Evolutionary conservation across 1,140 invertebrate genomes (phyloP).

Genomic region (Chlorops oryzae): DNA sequence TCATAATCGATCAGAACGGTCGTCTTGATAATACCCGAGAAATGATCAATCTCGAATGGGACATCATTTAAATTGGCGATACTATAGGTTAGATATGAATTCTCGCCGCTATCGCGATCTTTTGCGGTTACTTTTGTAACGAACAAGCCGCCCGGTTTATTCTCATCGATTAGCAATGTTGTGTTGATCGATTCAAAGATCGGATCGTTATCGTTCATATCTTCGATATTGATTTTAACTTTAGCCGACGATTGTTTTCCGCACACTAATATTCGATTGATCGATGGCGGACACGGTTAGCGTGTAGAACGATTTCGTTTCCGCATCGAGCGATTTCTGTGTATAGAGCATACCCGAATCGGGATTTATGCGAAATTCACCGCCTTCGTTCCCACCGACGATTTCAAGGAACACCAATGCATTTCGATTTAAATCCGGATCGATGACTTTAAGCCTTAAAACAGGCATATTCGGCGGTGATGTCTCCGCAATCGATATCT

Average conservation of each 20-base stretch:
- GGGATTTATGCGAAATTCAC: slow-evolving; percentile 80
- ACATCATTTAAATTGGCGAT: slow-evolving; percentile 82
- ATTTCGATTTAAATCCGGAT: slow-evolving; percentile 75
- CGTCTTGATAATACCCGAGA: slow-evolving; percentile 81
- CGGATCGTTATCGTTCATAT: slow-evolving; percentile 90
- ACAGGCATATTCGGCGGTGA: slow-evolving; percentile 83
- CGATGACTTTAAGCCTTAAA: slow-evolving; percentile 76
- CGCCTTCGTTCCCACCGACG: slow-evolving; percentile 84
- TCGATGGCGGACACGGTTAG: slow-evolving; percentile 87
- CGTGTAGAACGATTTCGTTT: slow-evolving; percentile 80
- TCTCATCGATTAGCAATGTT: slow-evolving; percentile 72
- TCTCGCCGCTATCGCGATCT: slow-evolving; percentile 88
- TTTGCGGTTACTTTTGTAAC: slow-evolving; percentile 77
- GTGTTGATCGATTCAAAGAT: slow-evolving; percentile 68
- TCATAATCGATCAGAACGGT: slow-evolving; percentile 84
- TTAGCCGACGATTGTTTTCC: slow-evolving; percentile 83
- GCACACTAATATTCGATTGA: slow-evolving; percentile 73
- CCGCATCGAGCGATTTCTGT: slow-evolving; percentile 76
- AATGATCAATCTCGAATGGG: slow-evolving; percentile 94
- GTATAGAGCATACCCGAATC: slow-evolving; percentile 87
- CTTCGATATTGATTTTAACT: slow-evolving; percentile 79
- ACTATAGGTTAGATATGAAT: slow-evolving; percentile 90
- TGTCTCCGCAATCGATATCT: slow-evolving; percentile 80
- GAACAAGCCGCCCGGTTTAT: slow-evolving; percentile 74
- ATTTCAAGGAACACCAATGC: slow-evolving; percentile 81